Conservation (phyloP, 2,113 vertebrate genomes). For the Phaethornis superciliosus region DNA sequence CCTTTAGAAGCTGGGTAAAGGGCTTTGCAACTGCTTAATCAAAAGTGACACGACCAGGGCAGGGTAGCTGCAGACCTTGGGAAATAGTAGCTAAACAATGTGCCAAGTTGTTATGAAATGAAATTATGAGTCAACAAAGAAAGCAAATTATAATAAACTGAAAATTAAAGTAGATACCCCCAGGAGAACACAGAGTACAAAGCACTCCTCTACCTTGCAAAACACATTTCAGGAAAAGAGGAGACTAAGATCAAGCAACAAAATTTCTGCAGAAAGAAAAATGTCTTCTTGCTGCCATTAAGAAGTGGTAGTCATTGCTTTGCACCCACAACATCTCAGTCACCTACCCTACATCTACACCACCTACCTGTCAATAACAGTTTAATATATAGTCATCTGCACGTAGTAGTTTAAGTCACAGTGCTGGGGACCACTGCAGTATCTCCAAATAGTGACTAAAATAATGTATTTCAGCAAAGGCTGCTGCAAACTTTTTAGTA, state of each 20-base stretch:
- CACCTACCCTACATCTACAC: too few relatives aligned
- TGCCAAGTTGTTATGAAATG: constrained; percentile 66
- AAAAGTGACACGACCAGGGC: constrained; percentile 38
- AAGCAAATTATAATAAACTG: constrained; percentile 57
- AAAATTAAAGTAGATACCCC: constrained; percentile 26
- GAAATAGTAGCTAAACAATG: constrained; percentile 61
- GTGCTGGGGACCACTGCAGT: too few relatives aligned
- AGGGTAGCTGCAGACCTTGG: constrained; percentile 40
- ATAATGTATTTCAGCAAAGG: too few relatives aligned
- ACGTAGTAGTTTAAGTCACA: too few relatives aligned
- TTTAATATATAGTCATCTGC: too few relatives aligned
- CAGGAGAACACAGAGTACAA: not conserved
- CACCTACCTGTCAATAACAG: too few relatives aligned
- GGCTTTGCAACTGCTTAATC: constrained; percentile 63
- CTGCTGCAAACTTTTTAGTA: too few relatives aligned
- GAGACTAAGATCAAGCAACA: not conserved
- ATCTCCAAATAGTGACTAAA: too few relatives aligned
- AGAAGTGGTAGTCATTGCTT: too few relatives aligned
- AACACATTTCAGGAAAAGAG: not conserved
- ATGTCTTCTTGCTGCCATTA: not conserved
- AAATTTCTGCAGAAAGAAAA: constrained; percentile 6
- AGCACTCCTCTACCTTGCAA: not conserved
- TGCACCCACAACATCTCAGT: too few relatives aligned
- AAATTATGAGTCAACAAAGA: constrained; percentile 65
- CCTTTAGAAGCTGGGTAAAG: constrained; percentile 55